Conservation (phyloP, 2,797 vertebrate genomes). For the Gymnodraco acuticeps region DNA sequence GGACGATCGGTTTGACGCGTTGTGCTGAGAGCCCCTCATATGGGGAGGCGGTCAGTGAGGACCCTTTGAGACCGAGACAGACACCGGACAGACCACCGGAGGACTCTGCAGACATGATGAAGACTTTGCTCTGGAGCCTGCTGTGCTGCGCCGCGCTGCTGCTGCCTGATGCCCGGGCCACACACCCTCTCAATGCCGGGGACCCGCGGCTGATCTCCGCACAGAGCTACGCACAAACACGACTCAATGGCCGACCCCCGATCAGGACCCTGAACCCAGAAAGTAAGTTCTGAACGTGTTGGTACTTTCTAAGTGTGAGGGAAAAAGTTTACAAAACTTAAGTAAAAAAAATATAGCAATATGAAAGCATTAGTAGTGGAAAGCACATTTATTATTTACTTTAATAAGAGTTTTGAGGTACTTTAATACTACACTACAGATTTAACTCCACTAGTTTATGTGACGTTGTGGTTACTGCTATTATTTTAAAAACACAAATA, state of each 20-base stretch:
- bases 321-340: neutral
- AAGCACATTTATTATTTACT: neutral
- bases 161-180: slow-evolving; percentile 73
- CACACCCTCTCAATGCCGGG: slow-evolving; percentile 65
- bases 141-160: slow-evolving; percentile 72
- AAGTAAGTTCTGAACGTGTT: slow-evolving; percentile 71
- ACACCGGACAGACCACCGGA: slow-evolving; percentile 26
- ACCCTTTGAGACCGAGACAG: slow-evolving; percentile 26
- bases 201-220: slow-evolving; percentile 69
- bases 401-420: neutral
- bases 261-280: slow-evolving; percentile 74
- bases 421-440: neutral
- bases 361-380: neutral
- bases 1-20: slow-evolving; percentile 65
- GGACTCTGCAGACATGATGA: slow-evolving; percentile 67
- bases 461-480: neutral
- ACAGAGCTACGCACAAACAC: slow-evolving; percentile 79
- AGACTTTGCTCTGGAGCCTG: slow-evolving; percentile 71
- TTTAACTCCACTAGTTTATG: neutral
- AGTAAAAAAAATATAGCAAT: neutral
- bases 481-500: too few relatives aligned
- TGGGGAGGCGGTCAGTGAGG: slow-evolving; percentile 32
- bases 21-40: slow-evolving; percentile 62
- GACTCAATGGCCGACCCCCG: slow-evolving; percentile 61
- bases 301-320: neutral